A percentile compares a stretch with the other conserved stretches of the same genome.
These are phyloP conservation scores for Orthonevra nobilis DNA, from an alignment of 2,888 invertebrate species.

Conservation along the genomic window DNA sequence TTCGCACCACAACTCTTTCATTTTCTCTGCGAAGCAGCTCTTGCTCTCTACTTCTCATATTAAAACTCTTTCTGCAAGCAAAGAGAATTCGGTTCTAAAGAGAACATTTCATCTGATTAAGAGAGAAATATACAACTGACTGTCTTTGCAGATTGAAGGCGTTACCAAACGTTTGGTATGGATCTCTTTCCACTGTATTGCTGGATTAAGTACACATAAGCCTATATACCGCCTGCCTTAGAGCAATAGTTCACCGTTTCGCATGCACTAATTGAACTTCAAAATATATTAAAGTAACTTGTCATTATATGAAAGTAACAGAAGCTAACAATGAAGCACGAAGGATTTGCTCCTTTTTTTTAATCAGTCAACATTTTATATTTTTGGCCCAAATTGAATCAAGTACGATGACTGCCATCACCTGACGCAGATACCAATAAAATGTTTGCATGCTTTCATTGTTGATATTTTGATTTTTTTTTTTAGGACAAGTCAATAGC, in stretches of 20 bases:
- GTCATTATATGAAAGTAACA: too few species aligned
- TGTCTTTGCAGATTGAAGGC: constrained; percentile 51
- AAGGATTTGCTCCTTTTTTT: constrained; percentile 10
- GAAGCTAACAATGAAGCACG: too few species aligned
- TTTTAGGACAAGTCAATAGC: constrained; percentile 22
- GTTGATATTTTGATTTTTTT: constrained; percentile 31
- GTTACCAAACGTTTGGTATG: constrained; percentile 49
- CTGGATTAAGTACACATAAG: constrained; percentile 15
- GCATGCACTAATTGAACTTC: too few species aligned
- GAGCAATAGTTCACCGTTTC: constrained; percentile 41
- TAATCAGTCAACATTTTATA: not conserved
- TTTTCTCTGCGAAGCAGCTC: constrained; percentile 5
- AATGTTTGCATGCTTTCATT: too few species aligned
- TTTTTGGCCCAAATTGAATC: constrained; percentile 35
- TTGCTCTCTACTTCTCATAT: not conserved
- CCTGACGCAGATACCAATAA: constrained; percentile 35
- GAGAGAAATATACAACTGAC: not conserved
- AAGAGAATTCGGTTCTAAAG: too few species aligned
- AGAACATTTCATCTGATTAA: not conserved
- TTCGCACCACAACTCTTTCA: constrained; percentile 53
- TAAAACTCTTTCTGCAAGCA: not conserved
- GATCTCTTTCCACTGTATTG: constrained; percentile 18
- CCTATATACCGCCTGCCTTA: constrained; percentile 43
- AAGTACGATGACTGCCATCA: constrained; percentile 46
- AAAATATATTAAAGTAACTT: too few species aligned